Conservation (phyloP, 2,888 invertebrate genomes). For the Orchestes rusci region DNA sequence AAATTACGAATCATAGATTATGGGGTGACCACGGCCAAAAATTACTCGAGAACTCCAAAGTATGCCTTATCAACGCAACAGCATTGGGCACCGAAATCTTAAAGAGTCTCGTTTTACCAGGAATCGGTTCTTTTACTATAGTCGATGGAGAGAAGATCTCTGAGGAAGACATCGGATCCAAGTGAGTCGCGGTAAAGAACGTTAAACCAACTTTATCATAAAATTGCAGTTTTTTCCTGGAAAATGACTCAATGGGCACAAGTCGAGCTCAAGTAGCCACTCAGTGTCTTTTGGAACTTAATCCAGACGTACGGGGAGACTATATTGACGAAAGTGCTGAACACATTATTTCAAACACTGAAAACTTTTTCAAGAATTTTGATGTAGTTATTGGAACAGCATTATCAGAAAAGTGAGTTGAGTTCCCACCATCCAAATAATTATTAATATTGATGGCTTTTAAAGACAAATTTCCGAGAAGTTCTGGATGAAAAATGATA, state of each 20-base stretch:
- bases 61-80: constrained; percentile 91
- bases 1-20: constrained; percentile 53
- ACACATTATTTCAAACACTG: constrained; percentile 74
- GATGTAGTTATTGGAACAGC: constrained; percentile 78
- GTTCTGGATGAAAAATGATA: too few relatives aligned
- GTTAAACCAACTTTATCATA: neutral
- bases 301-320: constrained; percentile 88
- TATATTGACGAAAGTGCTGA: constrained; percentile 86
- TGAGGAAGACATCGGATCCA: constrained; percentile 89
- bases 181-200: constrained; percentile 53
- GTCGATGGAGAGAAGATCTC: constrained; percentile 82
- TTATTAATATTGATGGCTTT: too few relatives aligned
- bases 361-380: constrained; percentile 83
- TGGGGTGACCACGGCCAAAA: constrained; percentile 99
- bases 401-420: constrained; percentile 62
- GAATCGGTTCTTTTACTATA: constrained; percentile 86
- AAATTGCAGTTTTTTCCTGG: constrained; percentile 75
- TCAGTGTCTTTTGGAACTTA: constrained; percentile 78
- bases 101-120: constrained; percentile 92
- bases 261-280: constrained; percentile 80
- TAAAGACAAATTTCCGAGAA: too few relatives aligned
- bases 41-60: constrained; percentile 78
- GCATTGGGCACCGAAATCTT: constrained; percentile 91
- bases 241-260: constrained; percentile 70
- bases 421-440: too few relatives aligned